Evolutionary conservation across 2,113 vertebrate genomes (phyloP), one percentile per base, ranked within the genome.

Genomic region (Puntigrus tetrazona): DNA sequence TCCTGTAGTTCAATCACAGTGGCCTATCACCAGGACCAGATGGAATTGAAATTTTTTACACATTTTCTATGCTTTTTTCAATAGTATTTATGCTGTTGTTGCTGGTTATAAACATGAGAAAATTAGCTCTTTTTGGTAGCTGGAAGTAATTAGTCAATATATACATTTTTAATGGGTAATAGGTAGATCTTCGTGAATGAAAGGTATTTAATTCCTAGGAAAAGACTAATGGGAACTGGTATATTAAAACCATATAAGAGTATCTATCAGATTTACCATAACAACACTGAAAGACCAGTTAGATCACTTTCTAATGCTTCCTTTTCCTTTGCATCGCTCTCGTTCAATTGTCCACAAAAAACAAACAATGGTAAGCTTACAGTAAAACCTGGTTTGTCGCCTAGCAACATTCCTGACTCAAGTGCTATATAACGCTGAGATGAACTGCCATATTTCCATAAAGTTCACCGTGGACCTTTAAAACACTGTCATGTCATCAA

Each of bases 321-420:
- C 6, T 52, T 29, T 7, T 34, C 16, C 7, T 3, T 52, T 52
- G 18, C 50, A 52, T 52, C 1, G 14, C 50, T 20, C 4, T 38
- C 34, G 5, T 4, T 4, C 27, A 5, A n/a, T 78, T 41, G 34
- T 43, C 27, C 2, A 18, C 18, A 78, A 61, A 47, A 78, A 52
- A 52, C 16, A 20, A 41, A 78, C 22, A 61, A 1, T 43, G 10
- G 52, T 18, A 29, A 22, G 14, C 25, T 27, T 20, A 25, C 29
- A n/a, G 36, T 34, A 22, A n/a, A 72, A 81, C 20, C n/a, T 47
- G 82, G 7, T 22, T 7, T 20, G 72, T 59, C 8, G 45, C 70
- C 10, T 27, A 38, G 77, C 38, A 59, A 43, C 38, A 81, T 72
- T 87, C 47, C 36, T 69, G 76, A n/a, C 34, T 77, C 9, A 36